Conservation (phyloP, 2,888 invertebrate genomes). For the Rhamphomyia laevipes region DNA sequence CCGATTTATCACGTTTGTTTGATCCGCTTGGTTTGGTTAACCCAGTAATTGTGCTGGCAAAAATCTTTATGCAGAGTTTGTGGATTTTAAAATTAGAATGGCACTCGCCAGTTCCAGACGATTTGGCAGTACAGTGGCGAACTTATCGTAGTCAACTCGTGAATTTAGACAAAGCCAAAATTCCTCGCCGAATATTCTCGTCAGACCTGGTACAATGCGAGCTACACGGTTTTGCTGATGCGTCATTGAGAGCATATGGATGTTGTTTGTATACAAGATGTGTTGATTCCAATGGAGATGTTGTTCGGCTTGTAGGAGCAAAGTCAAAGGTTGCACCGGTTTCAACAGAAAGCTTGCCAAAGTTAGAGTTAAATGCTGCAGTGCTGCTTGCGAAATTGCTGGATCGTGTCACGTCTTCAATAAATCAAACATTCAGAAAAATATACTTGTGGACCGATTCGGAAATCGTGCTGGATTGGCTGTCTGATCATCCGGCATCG, state of each 20-base stretch:
- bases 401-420: too few relatives aligned
- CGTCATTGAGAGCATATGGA: conserved; percentile 11
- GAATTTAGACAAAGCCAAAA: too few relatives aligned
- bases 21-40: too few relatives aligned
- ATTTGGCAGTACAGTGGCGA: not conserved
- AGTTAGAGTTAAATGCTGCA: conserved; percentile 6
- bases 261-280: conserved; percentile 8
- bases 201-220: not conserved
- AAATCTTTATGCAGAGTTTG: conserved; percentile 11
- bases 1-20: too few relatives aligned
- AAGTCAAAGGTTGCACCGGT: conserved; percentile 9
- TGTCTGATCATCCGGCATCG: conserved; percentile 6
- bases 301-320: not conserved
- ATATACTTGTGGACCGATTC: not conserved
- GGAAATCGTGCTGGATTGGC: conserved; percentile 10
- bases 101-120: not conserved
- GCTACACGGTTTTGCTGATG: conserved; percentile 11
- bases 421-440: not conserved
- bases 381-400: not conserved
- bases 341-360: conserved; percentile 3
- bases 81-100: conserved; percentile 10
- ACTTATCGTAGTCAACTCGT: not conserved
- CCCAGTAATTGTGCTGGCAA: conserved; percentile 11
- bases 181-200: too few relatives aligned
- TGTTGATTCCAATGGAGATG: not conserved